Evolutionary conservation across 2,888 invertebrate species (phyloP).

Genomic region (Hypomecis punctinalis): DNA sequence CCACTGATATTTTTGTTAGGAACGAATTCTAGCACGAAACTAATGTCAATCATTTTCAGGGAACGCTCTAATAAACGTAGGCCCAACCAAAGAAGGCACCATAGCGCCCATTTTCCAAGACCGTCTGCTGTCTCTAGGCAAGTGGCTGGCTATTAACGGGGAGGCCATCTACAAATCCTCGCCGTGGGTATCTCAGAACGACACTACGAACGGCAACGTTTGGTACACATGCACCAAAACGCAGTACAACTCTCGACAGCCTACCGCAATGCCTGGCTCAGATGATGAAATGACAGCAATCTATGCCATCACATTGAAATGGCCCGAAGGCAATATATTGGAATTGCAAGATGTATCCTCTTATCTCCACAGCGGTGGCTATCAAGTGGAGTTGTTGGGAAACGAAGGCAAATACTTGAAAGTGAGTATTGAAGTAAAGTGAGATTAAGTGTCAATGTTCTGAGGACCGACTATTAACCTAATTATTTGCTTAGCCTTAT

Average conservation of each 20-base stretch:
- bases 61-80: constrained; percentile 93
- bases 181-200: constrained; percentile 94
- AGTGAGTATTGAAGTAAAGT: constrained; percentile 51
- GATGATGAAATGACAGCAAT: constrained; percentile 67
- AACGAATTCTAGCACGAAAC: too few species aligned
- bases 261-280: constrained; percentile 51
- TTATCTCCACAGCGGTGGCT: constrained; percentile 57
- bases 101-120: constrained; percentile 95
- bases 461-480: neutral
- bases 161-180: constrained; percentile 92
- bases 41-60: constrained; percentile 69
- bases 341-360: constrained; percentile 53
- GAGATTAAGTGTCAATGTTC: neutral
- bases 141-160: constrained; percentile 93
- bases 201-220: constrained; percentile 87
- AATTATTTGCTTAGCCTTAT: too few species aligned
- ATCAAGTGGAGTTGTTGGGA: constrained; percentile 62
- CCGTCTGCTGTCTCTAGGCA: constrained; percentile 90
- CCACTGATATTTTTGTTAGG: too few species aligned
- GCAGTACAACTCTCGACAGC: constrained; percentile 53
- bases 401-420: constrained; percentile 52
- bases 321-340: constrained; percentile 87
- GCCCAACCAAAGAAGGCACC: constrained; percentile 95
- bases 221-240: constrained; percentile 88
- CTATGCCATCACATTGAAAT: constrained; percentile 89